Percentiles rank a stretch among this genome's conserved stretches.
Conservation (phyloP, 2,888 invertebrate species). For the Encarsia formosa region DNA sequence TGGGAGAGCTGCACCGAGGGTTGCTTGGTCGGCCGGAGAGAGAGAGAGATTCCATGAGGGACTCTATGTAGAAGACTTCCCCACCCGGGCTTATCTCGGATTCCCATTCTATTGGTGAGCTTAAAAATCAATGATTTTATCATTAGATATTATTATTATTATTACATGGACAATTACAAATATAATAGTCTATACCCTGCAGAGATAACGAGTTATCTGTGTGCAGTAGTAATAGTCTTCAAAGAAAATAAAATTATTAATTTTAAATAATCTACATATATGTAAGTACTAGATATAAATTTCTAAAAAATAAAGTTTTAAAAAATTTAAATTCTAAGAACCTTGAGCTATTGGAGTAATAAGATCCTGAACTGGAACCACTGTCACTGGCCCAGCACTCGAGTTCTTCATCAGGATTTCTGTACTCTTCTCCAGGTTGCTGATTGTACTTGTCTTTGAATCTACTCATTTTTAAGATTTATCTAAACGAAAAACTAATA, state of each 20-base stretch:
- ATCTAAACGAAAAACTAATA: no score
- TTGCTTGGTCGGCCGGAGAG: no score
- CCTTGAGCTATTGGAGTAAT: slow-evolving; percentile 47
- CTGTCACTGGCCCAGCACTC: slow-evolving; percentile 49
- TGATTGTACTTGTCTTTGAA: slow-evolving; percentile 20
- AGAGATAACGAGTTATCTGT: no score
- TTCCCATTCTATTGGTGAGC: slow-evolving; percentile 48
- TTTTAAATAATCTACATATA: neutral
- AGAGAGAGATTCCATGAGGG: slow-evolving; percentile 32
- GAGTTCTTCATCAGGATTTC: slow-evolving; percentile 40
- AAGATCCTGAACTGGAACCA: slow-evolving; percentile 47
- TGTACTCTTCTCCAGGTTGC: no score
- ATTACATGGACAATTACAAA: neutral
- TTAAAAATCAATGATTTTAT: slow-evolving; percentile 22
- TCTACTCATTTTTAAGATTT: slow-evolving; percentile 10
- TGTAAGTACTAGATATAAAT: neutral
- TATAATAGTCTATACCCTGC: no score
- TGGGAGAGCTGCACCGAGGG: slow-evolving; percentile 27
- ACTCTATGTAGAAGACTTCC: slow-evolving; percentile 47
- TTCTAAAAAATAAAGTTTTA: neutral
- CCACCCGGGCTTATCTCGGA: slow-evolving; percentile 41
- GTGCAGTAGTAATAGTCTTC: no score
- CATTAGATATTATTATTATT: neutral
- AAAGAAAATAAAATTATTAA: neutral
- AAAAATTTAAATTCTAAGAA: slow-evolving; percentile 20